Base-by-base conservation (phyloP, 2,797 vertebrate species). In the Octomys mimax region DNA sequence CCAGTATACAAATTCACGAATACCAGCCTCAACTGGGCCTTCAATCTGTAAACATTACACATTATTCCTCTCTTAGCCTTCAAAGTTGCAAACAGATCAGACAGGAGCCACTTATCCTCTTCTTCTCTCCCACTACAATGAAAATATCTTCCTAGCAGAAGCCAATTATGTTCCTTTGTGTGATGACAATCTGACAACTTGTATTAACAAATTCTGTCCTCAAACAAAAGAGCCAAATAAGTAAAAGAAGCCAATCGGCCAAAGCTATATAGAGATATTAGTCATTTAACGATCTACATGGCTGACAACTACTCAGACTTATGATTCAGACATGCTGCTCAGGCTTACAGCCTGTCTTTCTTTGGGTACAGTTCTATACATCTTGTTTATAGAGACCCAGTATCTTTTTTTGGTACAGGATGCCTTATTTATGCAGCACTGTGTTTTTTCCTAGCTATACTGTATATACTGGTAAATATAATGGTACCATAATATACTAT, bases 201-300 rank as follows among this genome's bases (percentile, higher is more conserved):
- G 9, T 91, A 91, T 80, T 46, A 70, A 92, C 33, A 81, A 91
- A 93, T 70, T 64, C 24, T 16, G 8, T 31, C 36, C 28, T 12
- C 42, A 6, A 12, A 14, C 3, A 57, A 61, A 54, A 87, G 84
- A 36, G 52, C 24, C 59, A 87, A 93, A 21, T 59, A 89, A 91
- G 46, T 81, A 57, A 95, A 97, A 93, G 66, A 91, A 80, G 57
- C 19, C 75, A 91, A 95, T 33, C 31, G 78, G 52, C 79, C 90
- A 93, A 93, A 85, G 24, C 42, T 83, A 87, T 26, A 36, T 73
- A 92, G 24, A 71, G 39, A 26, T 46, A 75, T 49, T 75, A 46
- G 42, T 75, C 26, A 3, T 28, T 75, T 46, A 49, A 75, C 0
- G 12, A 75, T 13, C 42, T 31, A 46, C 42, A 12, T 75, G 39